These are phyloP conservation scores for Poecilia velifera DNA, from an alignment of 2,797 vertebrate species.

Conservation along the genomic window DNA sequence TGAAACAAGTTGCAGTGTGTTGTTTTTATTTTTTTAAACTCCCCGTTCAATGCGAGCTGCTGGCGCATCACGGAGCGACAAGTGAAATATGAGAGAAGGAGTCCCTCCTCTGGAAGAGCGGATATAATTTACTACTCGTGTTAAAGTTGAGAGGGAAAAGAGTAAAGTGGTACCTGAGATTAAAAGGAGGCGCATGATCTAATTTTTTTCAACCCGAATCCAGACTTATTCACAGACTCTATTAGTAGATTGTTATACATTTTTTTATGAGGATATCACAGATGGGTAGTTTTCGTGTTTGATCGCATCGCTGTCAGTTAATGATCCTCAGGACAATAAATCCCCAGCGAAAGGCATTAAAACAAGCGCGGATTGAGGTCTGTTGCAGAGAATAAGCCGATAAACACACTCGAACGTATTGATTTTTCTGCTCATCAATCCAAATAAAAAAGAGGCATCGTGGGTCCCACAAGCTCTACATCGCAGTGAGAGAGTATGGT, in stretches of 20 bases:
- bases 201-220: not conserved
- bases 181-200: slow-evolving; percentile 8
- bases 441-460: slow-evolving; percentile 52
- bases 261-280: not conserved
- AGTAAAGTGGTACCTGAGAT: slow-evolving; percentile 35
- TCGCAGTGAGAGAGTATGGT: slow-evolving; percentile 29
- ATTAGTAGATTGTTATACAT: slow-evolving; percentile 52
- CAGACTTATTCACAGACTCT: slow-evolving; percentile 34
- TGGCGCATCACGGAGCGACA: slow-evolving; percentile 21
- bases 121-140: not conserved
- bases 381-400: slow-evolving; percentile 68
- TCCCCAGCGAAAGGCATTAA: slow-evolving; percentile 62
- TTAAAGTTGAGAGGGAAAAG: slow-evolving; percentile 21
- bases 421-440: slow-evolving; percentile 57
- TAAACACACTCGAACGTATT: slow-evolving; percentile 73
- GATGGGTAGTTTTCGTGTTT: slow-evolving; percentile 51
- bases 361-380: slow-evolving; percentile 67
- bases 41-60: slow-evolving; percentile 44
- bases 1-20: slow-evolving; percentile 22
- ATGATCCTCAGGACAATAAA: slow-evolving; percentile 62
- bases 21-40: slow-evolving; percentile 43
- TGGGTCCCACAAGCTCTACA: slow-evolving; percentile 38
- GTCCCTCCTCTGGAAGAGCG: slow-evolving; percentile 13
- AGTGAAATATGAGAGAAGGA: slow-evolving; percentile 40
- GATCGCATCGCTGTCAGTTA: slow-evolving; percentile 39